Percentiles rank a stretch among this genome's conserved stretches.
Conservation (phyloP, 2,888 invertebrate species). For the Erpobdella octoculata region DNA sequence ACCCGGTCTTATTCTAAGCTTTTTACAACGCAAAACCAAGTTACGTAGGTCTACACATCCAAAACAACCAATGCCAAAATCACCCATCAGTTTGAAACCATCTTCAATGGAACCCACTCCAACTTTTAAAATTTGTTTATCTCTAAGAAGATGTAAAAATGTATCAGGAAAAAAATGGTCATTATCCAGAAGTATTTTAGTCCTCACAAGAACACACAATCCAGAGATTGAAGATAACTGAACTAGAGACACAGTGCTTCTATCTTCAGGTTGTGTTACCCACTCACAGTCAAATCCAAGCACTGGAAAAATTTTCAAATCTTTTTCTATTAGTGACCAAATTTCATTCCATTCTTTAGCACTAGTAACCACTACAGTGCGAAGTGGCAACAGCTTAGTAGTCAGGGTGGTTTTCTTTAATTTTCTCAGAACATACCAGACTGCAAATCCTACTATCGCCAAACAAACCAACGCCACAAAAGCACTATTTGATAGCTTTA, state of each 20-base stretch:
- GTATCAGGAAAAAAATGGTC: conserved; percentile 54
- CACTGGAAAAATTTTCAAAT: not conserved
- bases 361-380: not conserved
- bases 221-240: conserved; percentile 68
- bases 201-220: conserved; percentile 63
- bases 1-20: conserved; percentile 43
- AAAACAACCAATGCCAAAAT: conserved; percentile 61
- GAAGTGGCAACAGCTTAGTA: too few species aligned
- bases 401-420: too few species aligned
- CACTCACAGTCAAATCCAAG: conserved; percentile 77
- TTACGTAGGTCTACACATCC: conserved; percentile 63
- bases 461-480: too few species aligned
- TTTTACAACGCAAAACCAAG: conserved; percentile 54
- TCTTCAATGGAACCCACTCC: conserved; percentile 69
- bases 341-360: not conserved
- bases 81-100: conserved; percentile 61
- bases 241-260: conserved; percentile 63
- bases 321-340: not conserved
- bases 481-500: too few species aligned
- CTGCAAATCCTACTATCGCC: too few species aligned
- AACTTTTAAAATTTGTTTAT: conserved; percentile 62
- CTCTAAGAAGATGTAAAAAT: conserved; percentile 53
- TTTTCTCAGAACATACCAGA: too few species aligned
- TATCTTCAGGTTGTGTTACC: conserved; percentile 58
- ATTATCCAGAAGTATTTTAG: conserved; percentile 53